These are phyloP conservation scores for Liodrosophila aerea DNA, from an alignment of 2,888 invertebrate species.

Conservation along the genomic window DNA sequence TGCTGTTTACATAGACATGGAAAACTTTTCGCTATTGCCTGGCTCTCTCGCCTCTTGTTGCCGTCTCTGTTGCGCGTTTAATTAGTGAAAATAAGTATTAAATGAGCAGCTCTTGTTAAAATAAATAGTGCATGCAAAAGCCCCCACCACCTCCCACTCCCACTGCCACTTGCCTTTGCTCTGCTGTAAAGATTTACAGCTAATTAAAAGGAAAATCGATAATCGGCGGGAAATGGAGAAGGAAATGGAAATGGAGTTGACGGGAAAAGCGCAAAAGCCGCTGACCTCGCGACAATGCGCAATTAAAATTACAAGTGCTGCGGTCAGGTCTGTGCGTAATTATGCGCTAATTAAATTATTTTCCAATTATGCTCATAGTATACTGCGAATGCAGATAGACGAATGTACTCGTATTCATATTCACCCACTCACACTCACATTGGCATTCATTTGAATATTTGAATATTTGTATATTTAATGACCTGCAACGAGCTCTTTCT, in stretches of 20 bases:
- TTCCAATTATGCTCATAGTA: slow-evolving; percentile 53
- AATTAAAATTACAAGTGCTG: slow-evolving; percentile 74
- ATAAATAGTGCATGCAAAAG: slow-evolving; percentile 75
- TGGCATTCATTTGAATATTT: slow-evolving; percentile 34
- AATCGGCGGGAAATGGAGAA: slow-evolving; percentile 3
- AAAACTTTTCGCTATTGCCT: slow-evolving; percentile 63
- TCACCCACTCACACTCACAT: background rate
- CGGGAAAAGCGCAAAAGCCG: slow-evolving; percentile 37
- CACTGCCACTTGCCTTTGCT: background rate
- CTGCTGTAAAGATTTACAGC: slow-evolving; percentile 62
- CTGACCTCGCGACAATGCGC: slow-evolving; percentile 64
- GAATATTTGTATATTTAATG: slow-evolving; percentile 67
- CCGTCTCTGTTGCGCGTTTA: slow-evolving; percentile 58
- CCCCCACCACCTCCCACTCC: slow-evolving; percentile 18
- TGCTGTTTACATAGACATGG: slow-evolving; percentile 77
- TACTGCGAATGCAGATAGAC: no score
- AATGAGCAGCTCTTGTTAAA: slow-evolving; percentile 77
- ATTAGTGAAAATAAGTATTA: slow-evolving; percentile 78
- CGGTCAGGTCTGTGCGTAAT: slow-evolving; percentile 69
- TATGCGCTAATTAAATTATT: slow-evolving; percentile 80
- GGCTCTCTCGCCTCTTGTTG: background rate
- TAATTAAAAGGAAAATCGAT: slow-evolving; percentile 65
- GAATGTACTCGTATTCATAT: background rate
- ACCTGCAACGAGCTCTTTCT: slow-evolving; percentile 29
- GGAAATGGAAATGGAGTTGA: slow-evolving; percentile 17